These are phyloP conservation scores for Zeugodacus cucurbitae DNA, from an alignment of 1,140 invertebrate species.

Conservation along the genomic window DNA sequence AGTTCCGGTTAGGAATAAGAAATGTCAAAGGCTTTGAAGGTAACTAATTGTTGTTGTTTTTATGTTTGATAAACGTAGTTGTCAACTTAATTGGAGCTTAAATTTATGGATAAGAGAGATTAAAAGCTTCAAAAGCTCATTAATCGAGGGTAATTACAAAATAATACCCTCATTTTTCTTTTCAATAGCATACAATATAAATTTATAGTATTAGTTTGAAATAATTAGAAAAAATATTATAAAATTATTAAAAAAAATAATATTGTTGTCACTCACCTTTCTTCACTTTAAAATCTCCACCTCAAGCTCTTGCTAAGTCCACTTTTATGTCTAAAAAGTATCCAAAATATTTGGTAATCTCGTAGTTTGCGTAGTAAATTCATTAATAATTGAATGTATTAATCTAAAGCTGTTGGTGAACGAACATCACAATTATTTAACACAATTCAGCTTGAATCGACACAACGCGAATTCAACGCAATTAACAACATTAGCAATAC, in stretches of 20 bases:
- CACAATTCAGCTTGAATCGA: conserved; percentile 2
- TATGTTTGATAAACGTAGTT: no score
- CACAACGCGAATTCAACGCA: conserved; percentile 1
- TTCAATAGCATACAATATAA: no score
- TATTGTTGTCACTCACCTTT: not conserved
- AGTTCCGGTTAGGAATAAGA: not conserved
- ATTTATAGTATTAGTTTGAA: no score
- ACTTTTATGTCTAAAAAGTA: not conserved
- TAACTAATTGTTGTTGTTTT: no score
- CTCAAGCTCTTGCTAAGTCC: not conserved
- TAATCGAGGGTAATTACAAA: no score
- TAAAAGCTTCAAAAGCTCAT: no score
- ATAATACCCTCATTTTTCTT: no score
- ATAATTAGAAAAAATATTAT: no score
- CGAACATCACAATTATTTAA: not conserved
- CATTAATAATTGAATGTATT: not conserved
- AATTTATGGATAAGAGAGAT: no score
- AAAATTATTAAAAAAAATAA: not conserved
- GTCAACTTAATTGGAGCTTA: no score
- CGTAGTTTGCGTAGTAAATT: not conserved
- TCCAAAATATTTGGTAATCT: not conserved
- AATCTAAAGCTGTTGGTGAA: not conserved
- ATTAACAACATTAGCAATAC: conserved; percentile 15
- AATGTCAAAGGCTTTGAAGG: no score
- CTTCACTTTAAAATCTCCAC: not conserved